Conservation (phyloP, 2,797 vertebrate genomes). For the Rhincodon typus region DNA sequence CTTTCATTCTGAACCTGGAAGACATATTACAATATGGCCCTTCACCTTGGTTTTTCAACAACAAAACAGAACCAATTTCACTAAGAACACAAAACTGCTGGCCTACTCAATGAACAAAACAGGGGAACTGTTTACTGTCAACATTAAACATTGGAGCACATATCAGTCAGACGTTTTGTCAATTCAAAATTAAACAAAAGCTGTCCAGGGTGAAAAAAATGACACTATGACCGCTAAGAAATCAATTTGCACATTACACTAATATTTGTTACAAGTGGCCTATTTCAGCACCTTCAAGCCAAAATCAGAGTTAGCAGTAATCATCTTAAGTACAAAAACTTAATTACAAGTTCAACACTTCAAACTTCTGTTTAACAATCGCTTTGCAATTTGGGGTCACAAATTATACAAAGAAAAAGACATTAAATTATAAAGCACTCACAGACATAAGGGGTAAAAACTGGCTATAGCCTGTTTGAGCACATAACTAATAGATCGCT, state of each 20-base stretch:
- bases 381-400: not conserved
- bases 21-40: not conserved
- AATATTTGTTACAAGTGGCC: not conserved
- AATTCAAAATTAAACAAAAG: slow-evolving; percentile 37
- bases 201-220: slow-evolving; percentile 4
- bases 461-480: not conserved
- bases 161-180: slow-evolving; percentile 31
- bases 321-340: not conserved
- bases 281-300: not conserved
- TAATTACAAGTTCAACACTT: not conserved
- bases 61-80: not conserved
- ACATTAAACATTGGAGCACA: slow-evolving; percentile 21
- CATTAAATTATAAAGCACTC: not conserved
- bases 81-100: not conserved
- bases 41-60: not conserved
- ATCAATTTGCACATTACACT: not conserved
- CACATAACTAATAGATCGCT: not conserved
- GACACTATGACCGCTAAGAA: slow-evolving; percentile 22
- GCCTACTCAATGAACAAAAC: slow-evolving; percentile 25
- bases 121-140: slow-evolving; percentile 29
- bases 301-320: not conserved
- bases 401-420: not conserved
- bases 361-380: not conserved
- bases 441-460: not conserved
- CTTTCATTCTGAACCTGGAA: not conserved